phyloP scores from a whole-genome alignment of 2,113 vertebrate species.

The Trinectes maculatus region DNA sequence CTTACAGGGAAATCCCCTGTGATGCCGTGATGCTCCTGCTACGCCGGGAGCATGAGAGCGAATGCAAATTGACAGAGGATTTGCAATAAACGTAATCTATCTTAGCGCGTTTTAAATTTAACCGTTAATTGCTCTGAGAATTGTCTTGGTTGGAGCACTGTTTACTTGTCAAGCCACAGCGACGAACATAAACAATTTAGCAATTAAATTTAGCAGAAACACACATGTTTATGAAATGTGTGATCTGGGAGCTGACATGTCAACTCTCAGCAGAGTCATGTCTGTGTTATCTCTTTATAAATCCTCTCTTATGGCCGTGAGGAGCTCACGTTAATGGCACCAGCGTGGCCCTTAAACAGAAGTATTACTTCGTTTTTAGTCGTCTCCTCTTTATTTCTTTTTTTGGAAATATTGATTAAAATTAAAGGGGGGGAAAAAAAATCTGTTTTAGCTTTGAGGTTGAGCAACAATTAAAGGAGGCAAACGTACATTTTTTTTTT shows the following conservation, averaged over 20 bases:
- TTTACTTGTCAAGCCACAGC: background rate
- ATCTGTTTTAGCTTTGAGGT: background rate
- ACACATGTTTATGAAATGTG: constrained; percentile 30
- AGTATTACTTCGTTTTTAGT: background rate
- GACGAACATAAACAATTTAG: constrained; percentile 20
- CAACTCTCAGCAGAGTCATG: constrained; percentile 36
- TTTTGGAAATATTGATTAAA: constrained; percentile 2
- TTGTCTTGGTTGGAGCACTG: background rate
- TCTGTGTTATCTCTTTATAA: constrained; percentile 24
- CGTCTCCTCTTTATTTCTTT: background rate
- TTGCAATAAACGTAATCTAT: constrained; percentile 27
- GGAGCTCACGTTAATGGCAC: constrained; percentile 16
- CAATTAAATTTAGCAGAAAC: constrained; percentile 42
- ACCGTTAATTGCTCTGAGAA: constrained; percentile 48
- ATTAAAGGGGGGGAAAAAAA: background rate
- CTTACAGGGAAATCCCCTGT: constrained; percentile 25
- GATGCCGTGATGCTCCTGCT: constrained; percentile 5
- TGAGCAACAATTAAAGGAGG: background rate
- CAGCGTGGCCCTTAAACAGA: constrained; percentile 1
- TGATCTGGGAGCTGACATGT: constrained; percentile 28
- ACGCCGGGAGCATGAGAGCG: background rate
- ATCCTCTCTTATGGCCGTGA: constrained; percentile 15
- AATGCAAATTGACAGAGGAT: constrained; percentile 30
- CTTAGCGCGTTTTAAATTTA: constrained; percentile 43
- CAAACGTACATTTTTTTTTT: background rate